These are phyloP conservation scores for Monochamus saltuarius DNA, from an alignment of 1,140 invertebrate species.

Conservation along the genomic window DNA sequence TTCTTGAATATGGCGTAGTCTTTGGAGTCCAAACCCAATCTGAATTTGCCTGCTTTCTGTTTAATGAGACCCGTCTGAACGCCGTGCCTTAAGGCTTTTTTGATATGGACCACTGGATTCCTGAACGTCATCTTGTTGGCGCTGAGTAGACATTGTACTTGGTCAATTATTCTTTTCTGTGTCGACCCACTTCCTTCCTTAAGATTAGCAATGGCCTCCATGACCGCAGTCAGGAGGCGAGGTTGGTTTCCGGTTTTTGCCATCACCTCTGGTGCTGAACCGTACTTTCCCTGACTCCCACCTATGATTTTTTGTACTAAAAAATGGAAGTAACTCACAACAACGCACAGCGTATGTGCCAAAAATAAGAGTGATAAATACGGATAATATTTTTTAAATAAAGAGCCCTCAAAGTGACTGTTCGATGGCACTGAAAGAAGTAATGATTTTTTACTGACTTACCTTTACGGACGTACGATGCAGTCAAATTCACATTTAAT, in stretches of 20 bases:
- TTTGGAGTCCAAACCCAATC: conserved; percentile 13
- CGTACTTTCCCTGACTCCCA: no score
- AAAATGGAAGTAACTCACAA: no score
- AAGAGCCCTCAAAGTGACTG: no score
- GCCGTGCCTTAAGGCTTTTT: conserved; percentile 21
- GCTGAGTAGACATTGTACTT: conserved; percentile 6
- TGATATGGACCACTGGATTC: conserved; percentile 20
- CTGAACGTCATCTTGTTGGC: not conserved
- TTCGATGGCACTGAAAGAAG: no score
- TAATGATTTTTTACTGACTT: no score
- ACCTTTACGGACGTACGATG: no score
- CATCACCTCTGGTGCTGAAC: no score
- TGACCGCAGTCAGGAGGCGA: conserved; percentile 23
- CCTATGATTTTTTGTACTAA: no score
- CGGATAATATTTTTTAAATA: no score
- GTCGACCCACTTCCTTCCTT: conserved; percentile 24
- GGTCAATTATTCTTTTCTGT: conserved; percentile 24
- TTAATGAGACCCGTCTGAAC: conserved; percentile 23
- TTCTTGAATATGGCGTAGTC: conserved; percentile 19
- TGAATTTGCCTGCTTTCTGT: conserved; percentile 23
- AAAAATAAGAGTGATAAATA: no score
- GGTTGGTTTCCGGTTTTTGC: conserved; percentile 8
- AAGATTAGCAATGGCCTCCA: conserved; percentile 27
- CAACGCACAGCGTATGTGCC: no score
- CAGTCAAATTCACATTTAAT: no score